These are phyloP conservation scores for Anser cygnoides DNA, from an alignment of 2,113 vertebrate species.

Conservation along the genomic window DNA sequence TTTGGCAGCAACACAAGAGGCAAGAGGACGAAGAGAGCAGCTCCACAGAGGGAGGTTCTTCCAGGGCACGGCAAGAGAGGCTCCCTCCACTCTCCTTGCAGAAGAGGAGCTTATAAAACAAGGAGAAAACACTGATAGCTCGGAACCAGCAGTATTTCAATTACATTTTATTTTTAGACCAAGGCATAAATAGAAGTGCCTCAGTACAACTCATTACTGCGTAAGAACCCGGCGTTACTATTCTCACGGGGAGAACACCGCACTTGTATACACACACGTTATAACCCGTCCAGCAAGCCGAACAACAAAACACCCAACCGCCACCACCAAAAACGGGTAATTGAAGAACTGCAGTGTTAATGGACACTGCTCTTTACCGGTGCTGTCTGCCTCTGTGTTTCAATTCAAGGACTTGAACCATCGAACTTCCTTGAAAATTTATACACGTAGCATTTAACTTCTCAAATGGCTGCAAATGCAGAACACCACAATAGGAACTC, in stretches of 20 bases:
- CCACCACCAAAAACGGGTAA: background rate
- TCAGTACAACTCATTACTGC: background rate
- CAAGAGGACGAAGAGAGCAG: background rate
- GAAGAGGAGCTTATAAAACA: background rate
- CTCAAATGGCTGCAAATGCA: background rate
- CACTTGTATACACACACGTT: background rate
- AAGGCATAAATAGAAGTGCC: background rate
- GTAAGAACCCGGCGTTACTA: background rate
- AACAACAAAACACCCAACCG: background rate
- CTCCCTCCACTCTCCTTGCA: background rate
- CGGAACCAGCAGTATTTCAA: background rate
- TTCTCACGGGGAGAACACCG: background rate
- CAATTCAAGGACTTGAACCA: background rate
- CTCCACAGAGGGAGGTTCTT: background rate
- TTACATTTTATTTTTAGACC: background rate
- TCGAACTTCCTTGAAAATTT: background rate
- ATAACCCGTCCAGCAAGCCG: background rate
- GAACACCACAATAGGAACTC: background rate
- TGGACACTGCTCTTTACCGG: background rate
- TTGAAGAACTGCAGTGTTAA: background rate
- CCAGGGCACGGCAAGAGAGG: background rate
- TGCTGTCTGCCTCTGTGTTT: background rate
- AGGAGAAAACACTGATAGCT: background rate
- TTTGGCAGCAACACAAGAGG: background rate
- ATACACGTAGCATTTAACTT: background rate